phyloP scores from a whole-genome alignment of 2,113 vertebrate genomes.

The Coracopsis vasa region DNA sequence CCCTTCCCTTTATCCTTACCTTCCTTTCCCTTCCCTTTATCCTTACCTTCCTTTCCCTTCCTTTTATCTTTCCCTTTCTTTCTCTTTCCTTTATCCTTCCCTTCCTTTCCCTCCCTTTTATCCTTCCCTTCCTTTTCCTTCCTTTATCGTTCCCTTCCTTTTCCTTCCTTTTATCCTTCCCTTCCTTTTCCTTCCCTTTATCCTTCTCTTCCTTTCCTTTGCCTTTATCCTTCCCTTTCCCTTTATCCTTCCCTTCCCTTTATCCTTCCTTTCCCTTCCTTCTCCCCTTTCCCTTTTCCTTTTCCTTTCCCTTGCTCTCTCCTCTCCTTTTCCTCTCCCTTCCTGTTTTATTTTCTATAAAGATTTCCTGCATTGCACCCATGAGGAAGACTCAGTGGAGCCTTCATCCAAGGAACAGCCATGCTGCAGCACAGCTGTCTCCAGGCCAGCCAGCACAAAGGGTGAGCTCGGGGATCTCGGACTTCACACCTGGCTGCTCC shows the following conservation, averaged over 20 bases:
- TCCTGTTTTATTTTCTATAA: background rate
- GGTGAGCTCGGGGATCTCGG: accelerated
- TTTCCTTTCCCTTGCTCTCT: background rate
- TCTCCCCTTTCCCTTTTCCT: background rate
- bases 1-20: too few species aligned
- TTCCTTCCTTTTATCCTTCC: too few species aligned
- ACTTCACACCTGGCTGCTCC: background rate
- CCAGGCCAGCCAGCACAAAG: background rate
- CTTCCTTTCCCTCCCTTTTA: background rate
- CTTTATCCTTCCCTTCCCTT: background rate
- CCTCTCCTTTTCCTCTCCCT: background rate
- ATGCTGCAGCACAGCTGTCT: background rate
- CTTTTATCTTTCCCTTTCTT: too few species aligned
- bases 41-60: background rate
- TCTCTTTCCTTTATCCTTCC: background rate
- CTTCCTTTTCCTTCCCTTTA: background rate
- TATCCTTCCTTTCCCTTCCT: background rate
- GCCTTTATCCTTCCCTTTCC: too few species aligned
- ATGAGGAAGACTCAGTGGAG: accelerated
- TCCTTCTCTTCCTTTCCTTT: background rate
- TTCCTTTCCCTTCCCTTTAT: background rate
- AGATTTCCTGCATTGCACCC: background rate
- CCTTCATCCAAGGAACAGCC: background rate
- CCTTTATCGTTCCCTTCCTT: too few species aligned
- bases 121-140: too few species aligned